Conservation (phyloP, 1,140 invertebrate genomes). For the Cyclargus thomasi region DNA sequence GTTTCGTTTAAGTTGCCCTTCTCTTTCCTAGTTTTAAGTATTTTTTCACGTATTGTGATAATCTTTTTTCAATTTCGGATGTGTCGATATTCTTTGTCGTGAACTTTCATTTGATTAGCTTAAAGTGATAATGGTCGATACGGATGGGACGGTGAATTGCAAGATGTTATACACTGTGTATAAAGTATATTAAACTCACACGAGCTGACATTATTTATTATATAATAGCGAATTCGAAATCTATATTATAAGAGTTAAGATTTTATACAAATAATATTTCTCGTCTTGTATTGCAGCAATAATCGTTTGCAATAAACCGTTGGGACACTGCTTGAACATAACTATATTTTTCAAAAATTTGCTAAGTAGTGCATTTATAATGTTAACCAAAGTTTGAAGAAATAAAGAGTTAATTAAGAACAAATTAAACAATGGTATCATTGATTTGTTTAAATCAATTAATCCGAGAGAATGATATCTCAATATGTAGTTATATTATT, state of each 20-base stretch:
- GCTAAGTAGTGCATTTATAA: no score
- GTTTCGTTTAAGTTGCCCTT: neutral
- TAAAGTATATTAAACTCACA: neutral
- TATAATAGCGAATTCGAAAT: constrained; percentile 6
- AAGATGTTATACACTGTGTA: constrained; percentile 6
- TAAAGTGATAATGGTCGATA: neutral
- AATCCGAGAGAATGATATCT: no score
- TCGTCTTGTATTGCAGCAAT: no score
- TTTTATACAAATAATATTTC: no score
- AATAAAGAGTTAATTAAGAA: no score
- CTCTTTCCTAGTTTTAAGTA: constrained; percentile 1
- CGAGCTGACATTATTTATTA: constrained; percentile 8
- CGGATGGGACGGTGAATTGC: neutral
- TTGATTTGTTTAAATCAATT: no score
- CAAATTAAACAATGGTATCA: no score
- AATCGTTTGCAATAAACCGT: no score
- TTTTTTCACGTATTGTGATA: constrained; percentile 6
- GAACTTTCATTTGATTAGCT: neutral
- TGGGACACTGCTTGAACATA: no score
- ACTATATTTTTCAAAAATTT: no score
- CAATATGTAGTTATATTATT: no score
- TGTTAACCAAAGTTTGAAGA: no score
- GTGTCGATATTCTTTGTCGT: neutral
- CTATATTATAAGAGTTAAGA: neutral
- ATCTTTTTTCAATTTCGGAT: neutral